Percentiles rank a stretch among this genome's conserved stretches.
Conservation (phyloP, 2,888 invertebrate species). For the Nephrocerus scutellatus region DNA sequence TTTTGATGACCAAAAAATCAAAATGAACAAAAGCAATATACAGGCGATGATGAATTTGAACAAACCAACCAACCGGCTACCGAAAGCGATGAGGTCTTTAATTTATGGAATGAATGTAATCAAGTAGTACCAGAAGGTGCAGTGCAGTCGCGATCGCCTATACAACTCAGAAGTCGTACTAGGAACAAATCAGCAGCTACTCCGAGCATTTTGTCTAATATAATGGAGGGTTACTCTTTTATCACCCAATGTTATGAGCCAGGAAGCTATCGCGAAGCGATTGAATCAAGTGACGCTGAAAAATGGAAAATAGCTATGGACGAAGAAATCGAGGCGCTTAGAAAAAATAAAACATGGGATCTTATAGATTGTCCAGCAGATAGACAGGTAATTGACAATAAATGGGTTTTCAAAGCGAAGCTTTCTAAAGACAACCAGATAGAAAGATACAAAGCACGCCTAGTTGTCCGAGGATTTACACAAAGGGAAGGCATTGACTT, state of each 20-base stretch:
- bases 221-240: not conserved
- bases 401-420: slow-evolving; percentile 3
- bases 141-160: slow-evolving; percentile 2
- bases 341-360: slow-evolving; percentile 1
- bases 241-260: slow-evolving; percentile 1
- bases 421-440: slow-evolving; percentile 1
- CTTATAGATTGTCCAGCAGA: slow-evolving; percentile 1
- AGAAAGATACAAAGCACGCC: slow-evolving; percentile 1
- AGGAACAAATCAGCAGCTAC: not conserved
- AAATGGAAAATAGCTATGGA: slow-evolving; percentile 3
- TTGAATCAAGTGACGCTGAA: not conserved
- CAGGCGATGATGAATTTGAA: slow-evolving; percentile 1
- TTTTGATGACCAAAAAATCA: not conserved
- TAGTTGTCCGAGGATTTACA: too few species aligned
- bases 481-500: too few species aligned
- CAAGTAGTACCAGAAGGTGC: not conserved
- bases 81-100: not conserved
- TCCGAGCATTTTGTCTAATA: not conserved
- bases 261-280: slow-evolving; percentile 3
- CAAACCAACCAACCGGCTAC: not conserved
- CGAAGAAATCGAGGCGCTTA: not conserved
- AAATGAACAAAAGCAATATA: not conserved
- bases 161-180: not conserved
- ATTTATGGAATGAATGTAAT: not conserved
- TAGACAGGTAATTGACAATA: too few species aligned